phyloP scores from a whole-genome alignment of 2,113 vertebrate genomes.

The Echinops telfairi region DNA sequence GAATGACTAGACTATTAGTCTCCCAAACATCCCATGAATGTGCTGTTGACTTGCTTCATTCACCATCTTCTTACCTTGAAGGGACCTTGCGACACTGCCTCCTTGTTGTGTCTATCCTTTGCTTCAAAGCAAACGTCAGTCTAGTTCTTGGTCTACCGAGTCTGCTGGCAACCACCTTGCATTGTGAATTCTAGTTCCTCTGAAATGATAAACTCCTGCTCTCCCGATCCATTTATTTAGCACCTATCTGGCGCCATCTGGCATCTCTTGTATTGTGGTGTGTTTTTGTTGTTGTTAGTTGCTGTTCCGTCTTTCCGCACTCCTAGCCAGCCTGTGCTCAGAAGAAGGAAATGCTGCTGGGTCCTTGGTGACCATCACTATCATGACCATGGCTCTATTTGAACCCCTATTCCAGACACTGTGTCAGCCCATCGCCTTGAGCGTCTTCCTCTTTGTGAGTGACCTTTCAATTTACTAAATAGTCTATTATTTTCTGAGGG shows the following conservation, averaged over 20 bases:
- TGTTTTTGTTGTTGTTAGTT: background rate
- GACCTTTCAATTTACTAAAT: no score
- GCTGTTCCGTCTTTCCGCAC: rapidly evolving
- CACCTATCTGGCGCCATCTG: slow-evolving; percentile 21
- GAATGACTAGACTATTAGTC: background rate
- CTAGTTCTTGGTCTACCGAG: background rate
- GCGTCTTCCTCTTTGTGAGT: no score
- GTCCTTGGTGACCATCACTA: no score
- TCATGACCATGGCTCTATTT: no score
- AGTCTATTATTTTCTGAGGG: no score
- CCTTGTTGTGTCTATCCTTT: background rate
- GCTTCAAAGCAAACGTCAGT: background rate
- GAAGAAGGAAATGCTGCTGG: no score
- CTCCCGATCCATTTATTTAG: slow-evolving; percentile 35
- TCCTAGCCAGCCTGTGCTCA: background rate
- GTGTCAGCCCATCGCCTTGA: no score
- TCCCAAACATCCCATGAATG: background rate
- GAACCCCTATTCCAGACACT: no score
- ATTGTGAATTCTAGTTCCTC: background rate
- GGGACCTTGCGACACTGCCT: background rate
- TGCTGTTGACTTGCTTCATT: background rate
- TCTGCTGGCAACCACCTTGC: background rate
- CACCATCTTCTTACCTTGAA: background rate
- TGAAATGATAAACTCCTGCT: background rate
- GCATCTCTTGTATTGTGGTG: background rate